Conservation (phyloP, 64 coral and sea anemone species). For the Cladopsammia gracilis region DNA sequence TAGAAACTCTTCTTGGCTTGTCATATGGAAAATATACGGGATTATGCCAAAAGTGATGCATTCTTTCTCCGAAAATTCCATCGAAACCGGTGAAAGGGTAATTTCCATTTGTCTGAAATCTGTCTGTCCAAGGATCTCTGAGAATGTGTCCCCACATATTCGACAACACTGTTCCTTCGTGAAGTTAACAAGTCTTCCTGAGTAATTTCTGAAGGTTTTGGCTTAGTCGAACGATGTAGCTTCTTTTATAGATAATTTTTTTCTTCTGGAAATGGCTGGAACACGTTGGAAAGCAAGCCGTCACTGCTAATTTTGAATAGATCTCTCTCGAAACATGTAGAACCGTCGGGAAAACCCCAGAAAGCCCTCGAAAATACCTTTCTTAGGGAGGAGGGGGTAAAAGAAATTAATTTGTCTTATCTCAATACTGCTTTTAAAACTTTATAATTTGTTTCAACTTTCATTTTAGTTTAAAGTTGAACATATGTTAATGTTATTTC, state of each 20-base stretch:
- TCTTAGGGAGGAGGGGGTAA: neutral
- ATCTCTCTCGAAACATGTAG: neutral
- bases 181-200: neutral
- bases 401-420: neutral
- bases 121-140: neutral
- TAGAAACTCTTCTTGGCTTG: neutral
- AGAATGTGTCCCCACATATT: neutral
- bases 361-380: neutral
- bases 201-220: neutral
- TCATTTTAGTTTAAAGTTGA: too few species aligned
- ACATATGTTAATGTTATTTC: too few species aligned
- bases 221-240: neutral
- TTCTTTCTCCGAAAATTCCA: conserved; percentile 49
- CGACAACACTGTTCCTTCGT: neutral
- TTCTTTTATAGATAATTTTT: neutral
- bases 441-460: too few species aligned
- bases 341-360: conserved; percentile 43
- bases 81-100: neutral
- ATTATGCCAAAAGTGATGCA: neutral
- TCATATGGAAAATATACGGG: conserved; percentile 29
- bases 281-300: neutral
- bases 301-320: conserved; percentile 6
- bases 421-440: too few species aligned
- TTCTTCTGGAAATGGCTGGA: neutral
- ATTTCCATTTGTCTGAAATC: neutral